Evolutionary conservation across 2,797 vertebrate species (phyloP).

Genomic region (Agapornis canus): DNA sequence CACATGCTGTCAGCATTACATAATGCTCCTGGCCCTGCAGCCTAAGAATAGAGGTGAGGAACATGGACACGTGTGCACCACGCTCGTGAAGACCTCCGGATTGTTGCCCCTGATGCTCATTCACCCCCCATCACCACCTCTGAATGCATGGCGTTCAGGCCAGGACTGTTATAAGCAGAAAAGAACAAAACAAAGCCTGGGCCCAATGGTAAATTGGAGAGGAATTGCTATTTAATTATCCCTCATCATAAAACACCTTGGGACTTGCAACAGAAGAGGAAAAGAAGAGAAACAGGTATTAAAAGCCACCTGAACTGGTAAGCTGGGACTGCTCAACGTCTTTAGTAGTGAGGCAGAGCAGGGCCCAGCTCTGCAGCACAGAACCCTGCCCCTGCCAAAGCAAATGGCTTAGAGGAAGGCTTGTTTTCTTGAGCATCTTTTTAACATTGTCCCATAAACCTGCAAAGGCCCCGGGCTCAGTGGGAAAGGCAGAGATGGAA

Average conservation of each 20-base stretch:
- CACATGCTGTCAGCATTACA: neutral
- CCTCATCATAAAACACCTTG: neutral
- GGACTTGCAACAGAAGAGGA: neutral
- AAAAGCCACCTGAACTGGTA: neutral
- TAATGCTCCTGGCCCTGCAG: neutral
- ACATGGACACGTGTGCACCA: neutral
- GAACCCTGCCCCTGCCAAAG: neutral
- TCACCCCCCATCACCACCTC: neutral
- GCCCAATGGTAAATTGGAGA: neutral
- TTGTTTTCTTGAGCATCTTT: constrained; percentile 1
- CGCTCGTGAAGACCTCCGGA: neutral
- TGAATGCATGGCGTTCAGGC: neutral
- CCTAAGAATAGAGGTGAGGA: constrained; percentile 26
- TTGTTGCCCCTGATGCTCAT: neutral
- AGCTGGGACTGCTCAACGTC: neutral
- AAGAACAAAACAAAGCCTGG: neutral
- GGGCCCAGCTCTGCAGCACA: neutral
- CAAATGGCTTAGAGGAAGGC: neutral
- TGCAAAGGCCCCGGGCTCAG: neutral
- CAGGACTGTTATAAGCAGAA: neutral
- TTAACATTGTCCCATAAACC: constrained; percentile 14
- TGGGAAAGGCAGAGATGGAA: neutral
- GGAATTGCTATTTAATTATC: neutral
- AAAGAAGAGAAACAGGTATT: neutral
- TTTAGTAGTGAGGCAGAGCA: neutral